Conservation (phyloP, 2,888 invertebrate species). For the Leucophenga maculata region DNA sequence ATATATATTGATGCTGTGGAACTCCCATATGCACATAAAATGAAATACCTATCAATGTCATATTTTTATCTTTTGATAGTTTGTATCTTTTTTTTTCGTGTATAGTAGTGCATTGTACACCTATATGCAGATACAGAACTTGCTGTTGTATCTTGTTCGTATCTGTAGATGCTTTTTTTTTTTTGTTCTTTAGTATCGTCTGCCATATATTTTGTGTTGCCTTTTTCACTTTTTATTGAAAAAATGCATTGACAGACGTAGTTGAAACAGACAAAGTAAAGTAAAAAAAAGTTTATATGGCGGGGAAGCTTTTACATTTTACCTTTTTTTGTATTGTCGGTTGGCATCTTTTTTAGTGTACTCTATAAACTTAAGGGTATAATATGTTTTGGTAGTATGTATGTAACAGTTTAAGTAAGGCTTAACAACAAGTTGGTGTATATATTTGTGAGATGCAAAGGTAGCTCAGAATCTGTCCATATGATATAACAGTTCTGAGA, state of each 20-base stretch:
- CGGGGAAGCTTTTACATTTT: constrained; percentile 43
- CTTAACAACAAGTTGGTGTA: too few species aligned
- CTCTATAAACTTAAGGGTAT: too few species aligned
- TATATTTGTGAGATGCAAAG: too few species aligned
- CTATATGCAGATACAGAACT: constrained; percentile 8
- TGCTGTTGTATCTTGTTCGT: constrained; percentile 38
- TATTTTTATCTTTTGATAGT: constrained; percentile 62
- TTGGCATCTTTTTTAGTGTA: constrained; percentile 1
- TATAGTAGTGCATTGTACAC: background rate
- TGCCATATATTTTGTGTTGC: constrained; percentile 18
- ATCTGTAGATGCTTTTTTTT: constrained; percentile 20
- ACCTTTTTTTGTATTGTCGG: background rate
- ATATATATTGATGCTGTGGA: constrained; percentile 13
- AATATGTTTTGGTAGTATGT: too few species aligned
- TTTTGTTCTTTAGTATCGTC: constrained; percentile 27
- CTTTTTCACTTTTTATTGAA: constrained; percentile 47
- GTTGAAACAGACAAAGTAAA: background rate
- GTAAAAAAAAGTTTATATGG: background rate
- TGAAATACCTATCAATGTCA: constrained; percentile 55
- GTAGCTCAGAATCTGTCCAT: too few species aligned
- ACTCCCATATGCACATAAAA: constrained; percentile 30
- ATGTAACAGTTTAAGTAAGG: too few species aligned
- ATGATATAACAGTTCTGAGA: too few species aligned
- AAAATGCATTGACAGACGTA: constrained; percentile 49
- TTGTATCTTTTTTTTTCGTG: constrained; percentile 54